Percentiles rank a stretch among this genome's conserved stretches.
These are phyloP conservation scores for Zootermopsis nevadensis DNA, from an alignment of 2,888 invertebrate genomes.

Conservation along the genomic window DNA sequence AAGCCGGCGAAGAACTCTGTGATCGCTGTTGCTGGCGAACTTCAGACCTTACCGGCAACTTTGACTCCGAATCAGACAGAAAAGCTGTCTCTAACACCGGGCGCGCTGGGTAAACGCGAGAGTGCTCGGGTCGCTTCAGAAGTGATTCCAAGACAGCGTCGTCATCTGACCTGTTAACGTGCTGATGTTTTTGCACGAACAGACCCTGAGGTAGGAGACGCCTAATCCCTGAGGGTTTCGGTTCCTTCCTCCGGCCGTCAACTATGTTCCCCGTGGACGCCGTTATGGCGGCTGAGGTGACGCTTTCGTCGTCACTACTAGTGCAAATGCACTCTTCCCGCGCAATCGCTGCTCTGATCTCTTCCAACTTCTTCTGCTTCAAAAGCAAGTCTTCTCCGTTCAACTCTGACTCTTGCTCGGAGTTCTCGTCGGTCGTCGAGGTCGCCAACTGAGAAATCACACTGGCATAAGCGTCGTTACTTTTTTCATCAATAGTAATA, in stretches of 20 bases:
- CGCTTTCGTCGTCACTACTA: constrained; percentile 27
- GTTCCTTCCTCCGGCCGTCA: constrained; percentile 22
- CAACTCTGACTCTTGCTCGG: background rate
- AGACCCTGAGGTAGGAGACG: constrained; percentile 5
- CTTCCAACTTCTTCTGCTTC: constrained; percentile 27
- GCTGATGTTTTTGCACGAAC: background rate
- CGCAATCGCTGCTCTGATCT: background rate
- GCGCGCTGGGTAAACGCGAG: constrained; percentile 37
- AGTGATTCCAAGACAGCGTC: background rate
- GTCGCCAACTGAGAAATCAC: background rate
- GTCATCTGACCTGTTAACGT: background rate
- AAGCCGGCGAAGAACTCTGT: background rate
- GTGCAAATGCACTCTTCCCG: constrained; percentile 11
- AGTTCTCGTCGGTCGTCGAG: background rate
- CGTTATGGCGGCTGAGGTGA: constrained; percentile 15
- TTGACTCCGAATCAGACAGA: constrained; percentile 28
- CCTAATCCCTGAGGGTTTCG: constrained; percentile 36
- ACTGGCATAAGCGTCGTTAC: constrained; percentile 30
- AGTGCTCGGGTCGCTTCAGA: background rate
- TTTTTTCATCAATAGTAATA: constrained; percentile 27
- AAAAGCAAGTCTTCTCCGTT: background rate
- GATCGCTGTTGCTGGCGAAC: constrained; percentile 32
- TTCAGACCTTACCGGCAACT: background rate
- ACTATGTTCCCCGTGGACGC: constrained; percentile 13
- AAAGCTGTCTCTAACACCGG: constrained; percentile 51